These are phyloP conservation scores for Melanotaenia pygmaea DNA, from an alignment of 2,797 vertebrate species.

Conservation along the genomic window DNA sequence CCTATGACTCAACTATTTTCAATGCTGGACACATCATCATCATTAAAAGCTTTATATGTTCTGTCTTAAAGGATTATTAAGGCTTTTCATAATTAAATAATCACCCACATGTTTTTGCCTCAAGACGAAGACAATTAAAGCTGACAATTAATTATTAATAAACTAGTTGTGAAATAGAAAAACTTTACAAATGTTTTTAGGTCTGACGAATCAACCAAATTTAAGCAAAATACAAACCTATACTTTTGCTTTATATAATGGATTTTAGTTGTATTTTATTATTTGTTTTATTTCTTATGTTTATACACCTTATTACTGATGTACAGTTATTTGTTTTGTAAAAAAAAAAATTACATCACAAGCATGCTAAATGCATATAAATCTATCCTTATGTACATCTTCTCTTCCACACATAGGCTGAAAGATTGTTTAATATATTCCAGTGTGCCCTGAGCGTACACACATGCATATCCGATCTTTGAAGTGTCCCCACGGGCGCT, in stretches of 20 bases:
- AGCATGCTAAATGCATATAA: conserved; percentile 47
- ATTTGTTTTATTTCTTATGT: too few species aligned
- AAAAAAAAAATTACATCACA: conserved; percentile 48
- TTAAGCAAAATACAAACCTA: too few species aligned
- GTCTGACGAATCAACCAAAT: too few species aligned
- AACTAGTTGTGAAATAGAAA: neutral
- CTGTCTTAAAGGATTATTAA: neutral
- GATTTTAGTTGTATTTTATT: too few species aligned
- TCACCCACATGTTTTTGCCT: neutral
- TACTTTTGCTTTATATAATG: neutral
- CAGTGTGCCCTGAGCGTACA: conserved; percentile 1
- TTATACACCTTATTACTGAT: too few species aligned
- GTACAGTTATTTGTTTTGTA: too few species aligned
- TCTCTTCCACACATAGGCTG: conserved; percentile 8
- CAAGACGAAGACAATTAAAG: neutral
- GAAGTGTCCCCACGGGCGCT: conserved; percentile 59
- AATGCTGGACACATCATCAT: conserved; percentile 4
- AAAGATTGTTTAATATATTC: conserved; percentile 47
- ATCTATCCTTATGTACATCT: conserved; percentile 20
- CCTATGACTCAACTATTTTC: conserved; percentile 14
- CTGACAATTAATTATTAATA: neutral
- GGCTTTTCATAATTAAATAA: neutral
- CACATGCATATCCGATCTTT: conserved; percentile 49
- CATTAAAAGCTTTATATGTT: neutral
- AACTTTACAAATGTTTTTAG: neutral